These are phyloP conservation scores for Mythimna ferrago DNA, from an alignment of 2,888 invertebrate species.

Conservation along the genomic window DNA sequence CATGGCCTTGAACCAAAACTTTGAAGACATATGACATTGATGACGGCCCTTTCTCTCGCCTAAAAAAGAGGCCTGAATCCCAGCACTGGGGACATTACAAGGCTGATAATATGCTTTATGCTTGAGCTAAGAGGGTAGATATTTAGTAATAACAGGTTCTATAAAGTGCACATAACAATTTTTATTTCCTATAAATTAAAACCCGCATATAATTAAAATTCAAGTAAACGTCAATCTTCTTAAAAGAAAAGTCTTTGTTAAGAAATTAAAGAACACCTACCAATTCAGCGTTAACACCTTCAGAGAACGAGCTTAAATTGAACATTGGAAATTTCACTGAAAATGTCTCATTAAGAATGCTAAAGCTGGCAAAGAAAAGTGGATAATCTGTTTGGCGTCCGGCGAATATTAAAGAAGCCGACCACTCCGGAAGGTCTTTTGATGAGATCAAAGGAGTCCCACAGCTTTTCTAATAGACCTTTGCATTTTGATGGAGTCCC, in stretches of 20 bases:
- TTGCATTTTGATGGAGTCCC: constrained; percentile 78
- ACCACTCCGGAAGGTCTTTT: constrained; percentile 80
- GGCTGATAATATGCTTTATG: no score
- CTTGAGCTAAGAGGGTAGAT: no score
- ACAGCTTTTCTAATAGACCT: constrained; percentile 84
- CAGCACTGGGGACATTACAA: no score
- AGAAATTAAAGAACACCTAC: constrained; percentile 54
- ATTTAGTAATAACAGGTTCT: no score
- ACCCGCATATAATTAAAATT: constrained; percentile 8
- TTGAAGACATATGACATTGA: no score
- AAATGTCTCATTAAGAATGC: constrained; percentile 86
- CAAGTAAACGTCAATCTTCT: constrained; percentile 25
- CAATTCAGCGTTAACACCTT: constrained; percentile 67
- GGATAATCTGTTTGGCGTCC: constrained; percentile 86
- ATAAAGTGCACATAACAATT: no score
- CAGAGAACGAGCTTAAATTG: constrained; percentile 68
- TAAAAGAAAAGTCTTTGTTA: constrained; percentile 43
- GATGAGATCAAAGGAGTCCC: constrained; percentile 85
- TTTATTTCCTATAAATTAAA: neutral
- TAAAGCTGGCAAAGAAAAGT: constrained; percentile 85
- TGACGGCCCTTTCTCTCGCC: no score
- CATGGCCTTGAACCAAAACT: no score
- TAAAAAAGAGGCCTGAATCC: no score
- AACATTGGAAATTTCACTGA: constrained; percentile 77
- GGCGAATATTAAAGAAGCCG: constrained; percentile 85